Evolutionary conservation across 2,888 invertebrate species (phyloP).

Genomic region (Onthophagus sagittarius): DNA sequence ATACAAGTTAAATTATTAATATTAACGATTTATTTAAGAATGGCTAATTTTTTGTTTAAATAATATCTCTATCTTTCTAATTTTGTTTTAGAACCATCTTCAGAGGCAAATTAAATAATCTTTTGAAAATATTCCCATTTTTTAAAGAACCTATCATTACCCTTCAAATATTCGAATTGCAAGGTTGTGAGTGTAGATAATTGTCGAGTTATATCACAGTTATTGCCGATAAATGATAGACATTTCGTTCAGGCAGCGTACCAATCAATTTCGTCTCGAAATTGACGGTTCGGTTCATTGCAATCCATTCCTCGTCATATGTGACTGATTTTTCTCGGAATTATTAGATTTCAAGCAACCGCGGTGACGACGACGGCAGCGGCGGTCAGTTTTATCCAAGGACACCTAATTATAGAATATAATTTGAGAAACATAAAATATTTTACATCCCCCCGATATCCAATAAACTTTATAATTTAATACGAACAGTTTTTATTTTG

Average conservation of each 20-base stretch:
- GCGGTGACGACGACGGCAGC: not conserved
- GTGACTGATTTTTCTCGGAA: not conserved
- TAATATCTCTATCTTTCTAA: no score
- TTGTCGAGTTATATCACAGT: not conserved
- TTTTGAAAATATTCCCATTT: no score
- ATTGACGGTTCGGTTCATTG: not conserved
- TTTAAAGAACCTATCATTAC: no score
- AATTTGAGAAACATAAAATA: not conserved
- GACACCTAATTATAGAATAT: not conserved
- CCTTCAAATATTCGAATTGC: not conserved
- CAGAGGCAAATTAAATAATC: no score
- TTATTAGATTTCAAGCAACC: not conserved
- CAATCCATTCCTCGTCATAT: not conserved
- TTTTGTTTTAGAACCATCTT: no score
- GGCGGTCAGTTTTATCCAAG: not conserved
- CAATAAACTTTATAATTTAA: no score
- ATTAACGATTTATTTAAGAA: no score
- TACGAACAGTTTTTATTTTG: no score
- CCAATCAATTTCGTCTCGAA: constrained; percentile 4
- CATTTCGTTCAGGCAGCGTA: not conserved
- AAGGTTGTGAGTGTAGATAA: not conserved
- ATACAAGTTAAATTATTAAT: no score
- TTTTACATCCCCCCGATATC: not conserved
- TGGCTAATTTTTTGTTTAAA: no score
- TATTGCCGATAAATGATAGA: constrained; percentile 5